Base-by-base conservation (phyloP, 2,888 invertebrate genomes). In the Pheosia gnoma region DNA sequence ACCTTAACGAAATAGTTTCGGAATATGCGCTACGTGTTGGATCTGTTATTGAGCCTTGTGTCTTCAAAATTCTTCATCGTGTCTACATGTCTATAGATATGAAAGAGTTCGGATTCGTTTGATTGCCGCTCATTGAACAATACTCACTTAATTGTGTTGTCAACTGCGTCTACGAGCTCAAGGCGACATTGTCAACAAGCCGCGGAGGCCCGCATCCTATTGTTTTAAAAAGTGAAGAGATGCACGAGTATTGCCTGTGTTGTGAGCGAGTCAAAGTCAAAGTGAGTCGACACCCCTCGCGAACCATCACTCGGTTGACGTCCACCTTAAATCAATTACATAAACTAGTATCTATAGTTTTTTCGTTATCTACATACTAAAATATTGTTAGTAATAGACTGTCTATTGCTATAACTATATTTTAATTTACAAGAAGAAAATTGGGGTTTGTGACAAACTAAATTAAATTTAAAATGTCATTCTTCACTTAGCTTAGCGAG, bases 151-250 rank as follows among this genome's bases (percentile, higher is more conserved):
- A 87, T 85, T 85, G 82, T 82, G 75, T 78, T 81, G 83, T 85
- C 84, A 82, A 86, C 78, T 67, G 75, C 74, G 75, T 79, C 72
- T 80, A 81, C 61, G 70, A 74, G 73, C 74, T 77, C 77, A 79
- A 80, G 78, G 69, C 74, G 74, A 75, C 66, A 64, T 74, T 61
- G 74, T 79, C 79, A 78, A 81, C 74, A 80, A 78, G 69, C 71
- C 62, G 71, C 75, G 71, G 79, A 69, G 79, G 77, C 89, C 89
- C 89, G 90, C 89, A 87, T 89, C 81, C 87, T 81, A 82, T 89
- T 88, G 88, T 89, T 85, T 84, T 76, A 79, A 83, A 81, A 85
- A 78, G 79, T 83, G 72, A 80, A 82, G 72, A 72, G 75, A 77
- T 81, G 69, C 71, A 77, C 73, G 70, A 68, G 60, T 63, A 70